Conservation (phyloP, 2,888 invertebrate species). For the Pyralis farinalis region DNA sequence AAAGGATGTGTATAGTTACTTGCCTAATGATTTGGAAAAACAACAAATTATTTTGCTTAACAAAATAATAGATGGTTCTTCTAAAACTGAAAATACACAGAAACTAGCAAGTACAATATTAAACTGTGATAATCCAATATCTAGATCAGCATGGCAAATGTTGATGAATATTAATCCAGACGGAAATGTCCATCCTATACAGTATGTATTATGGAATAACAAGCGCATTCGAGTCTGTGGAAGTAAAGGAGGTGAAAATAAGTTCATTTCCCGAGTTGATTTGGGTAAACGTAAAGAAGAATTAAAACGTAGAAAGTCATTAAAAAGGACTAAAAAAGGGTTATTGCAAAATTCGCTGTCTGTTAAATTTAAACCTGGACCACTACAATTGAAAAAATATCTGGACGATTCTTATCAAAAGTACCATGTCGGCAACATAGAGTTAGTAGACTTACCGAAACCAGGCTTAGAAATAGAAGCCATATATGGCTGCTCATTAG, state of each 20-base stretch:
- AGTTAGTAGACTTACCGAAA: conserved; percentile 72
- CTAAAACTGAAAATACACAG: conserved; percentile 50
- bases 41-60: conserved; percentile 52
- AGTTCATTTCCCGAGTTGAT: conserved; percentile 51
- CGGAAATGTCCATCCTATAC: conserved; percentile 37
- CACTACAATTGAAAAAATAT: conserved; percentile 68
- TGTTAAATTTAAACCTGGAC: conserved; percentile 79
- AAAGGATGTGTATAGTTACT: conserved; percentile 45
- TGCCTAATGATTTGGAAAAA: conserved; percentile 49
- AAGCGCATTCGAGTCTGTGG: conserved; percentile 56
- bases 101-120: conserved; percentile 48
- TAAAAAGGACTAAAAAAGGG: conserved; percentile 33
- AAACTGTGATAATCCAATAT: conserved; percentile 45
- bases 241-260: conserved; percentile 56
- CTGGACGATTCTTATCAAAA: conserved; percentile 67
- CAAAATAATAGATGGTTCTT: conserved; percentile 54
- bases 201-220: conserved; percentile 59
- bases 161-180: conserved; percentile 62
- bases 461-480: conserved; percentile 71
- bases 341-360: conserved; percentile 50
- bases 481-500: conserved; percentile 62
- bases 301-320: conserved; percentile 20
- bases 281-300: conserved; percentile 28
- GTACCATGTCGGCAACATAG: conserved; percentile 61
- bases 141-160: conserved; percentile 67